Evolutionary conservation across 1,140 invertebrate genomes (phyloP), one percentile per base, ranked within the genome.

Genomic region (Mylabris phalerata): DNA sequence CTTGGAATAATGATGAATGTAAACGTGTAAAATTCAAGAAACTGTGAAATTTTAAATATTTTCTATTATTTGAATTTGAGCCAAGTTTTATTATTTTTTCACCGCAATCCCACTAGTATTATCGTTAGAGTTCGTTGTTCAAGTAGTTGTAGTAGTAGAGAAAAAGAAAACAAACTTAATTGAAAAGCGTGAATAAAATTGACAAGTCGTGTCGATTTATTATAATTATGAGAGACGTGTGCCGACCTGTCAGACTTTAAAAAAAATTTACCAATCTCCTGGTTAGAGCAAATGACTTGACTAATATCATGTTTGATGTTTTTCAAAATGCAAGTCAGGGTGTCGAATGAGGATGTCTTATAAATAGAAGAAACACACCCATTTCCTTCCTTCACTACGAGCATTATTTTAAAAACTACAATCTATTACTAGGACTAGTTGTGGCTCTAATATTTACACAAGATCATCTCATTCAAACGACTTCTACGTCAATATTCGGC

Each of bases 231-330:
- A 62, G 58, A 32, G 32, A 57, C 60, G 55, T 62, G 60, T 57
- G 60, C 60, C 60, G 55, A 61, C 60, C 11, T 48, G 60, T 57
- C 45, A 47, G 47, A 48, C 48, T 44, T 50, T 49, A 27, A 48
- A 4, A 11, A 11, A n/a, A 42, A 32, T 32, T 7, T 32, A 32
- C 32, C 41, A 42, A n/a, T n/a, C 19, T 19, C 5, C 47, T 62
- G 48, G 60, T 62, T 58, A 57, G 51, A 58, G 48, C 60, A 62
- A 58, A 62, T 62, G 60, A 62, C 57, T 51, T 58, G 57, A 55
- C 56, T 38, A 55, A 55, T 55, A 55, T 55, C 52, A 55, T 48
- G 52, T 55, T 55, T 62, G 60, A 49, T 41, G 50, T 40, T 44
- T 32, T 7, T 32, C 48, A 62, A 62, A 62, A 46, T 62, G 60